Percentiles rank a stretch among this genome's conserved stretches.
These are phyloP conservation scores for Xiphophorus couchianus DNA, from an alignment of 2,113 vertebrate genomes.

Conservation along the genomic window DNA sequence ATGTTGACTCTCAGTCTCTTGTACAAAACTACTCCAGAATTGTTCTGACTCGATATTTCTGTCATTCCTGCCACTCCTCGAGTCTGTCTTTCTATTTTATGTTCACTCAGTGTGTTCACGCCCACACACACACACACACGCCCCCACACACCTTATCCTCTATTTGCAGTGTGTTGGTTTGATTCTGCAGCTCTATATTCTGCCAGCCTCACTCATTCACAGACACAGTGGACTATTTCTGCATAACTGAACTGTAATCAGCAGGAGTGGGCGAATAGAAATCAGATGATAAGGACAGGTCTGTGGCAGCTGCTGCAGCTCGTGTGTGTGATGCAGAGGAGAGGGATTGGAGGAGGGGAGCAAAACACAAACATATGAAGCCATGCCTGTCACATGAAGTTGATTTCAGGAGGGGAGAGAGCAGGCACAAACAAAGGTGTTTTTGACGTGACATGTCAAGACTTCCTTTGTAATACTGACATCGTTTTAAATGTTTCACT, in stretches of 20 bases:
- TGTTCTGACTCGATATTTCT: not conserved
- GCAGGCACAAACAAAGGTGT: constrained; percentile 23
- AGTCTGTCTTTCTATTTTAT: not conserved
- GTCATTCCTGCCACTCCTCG: not conserved
- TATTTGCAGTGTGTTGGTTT: constrained; percentile 8
- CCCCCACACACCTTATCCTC: not conserved
- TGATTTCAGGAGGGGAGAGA: constrained; percentile 9
- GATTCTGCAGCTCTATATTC: not conserved
- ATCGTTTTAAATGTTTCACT: constrained; percentile 1
- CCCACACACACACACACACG: not conserved
- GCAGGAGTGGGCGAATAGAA: constrained; percentile 51
- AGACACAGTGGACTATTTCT: constrained; percentile 42
- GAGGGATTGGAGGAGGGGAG: constrained; percentile 8
- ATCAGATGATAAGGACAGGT: constrained; percentile 53
- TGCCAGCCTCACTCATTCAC: constrained; percentile 24
- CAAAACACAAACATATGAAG: constrained; percentile 54
- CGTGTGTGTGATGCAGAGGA: constrained; percentile 33
- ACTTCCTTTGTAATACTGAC: not conserved
- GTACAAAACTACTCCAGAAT: not conserved
- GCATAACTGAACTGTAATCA: constrained; percentile 62
- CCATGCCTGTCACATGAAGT: constrained; percentile 47
- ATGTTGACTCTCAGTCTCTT: not conserved
- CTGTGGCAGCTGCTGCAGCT: constrained; percentile 74
- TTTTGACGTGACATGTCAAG: not conserved
- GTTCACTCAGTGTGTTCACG: not conserved